Percentiles rank a stretch among this genome's conserved stretches.
These are phyloP conservation scores for Rhadinocentrus ornatus DNA, from an alignment of 2,797 vertebrate genomes.

Conservation along the genomic window DNA sequence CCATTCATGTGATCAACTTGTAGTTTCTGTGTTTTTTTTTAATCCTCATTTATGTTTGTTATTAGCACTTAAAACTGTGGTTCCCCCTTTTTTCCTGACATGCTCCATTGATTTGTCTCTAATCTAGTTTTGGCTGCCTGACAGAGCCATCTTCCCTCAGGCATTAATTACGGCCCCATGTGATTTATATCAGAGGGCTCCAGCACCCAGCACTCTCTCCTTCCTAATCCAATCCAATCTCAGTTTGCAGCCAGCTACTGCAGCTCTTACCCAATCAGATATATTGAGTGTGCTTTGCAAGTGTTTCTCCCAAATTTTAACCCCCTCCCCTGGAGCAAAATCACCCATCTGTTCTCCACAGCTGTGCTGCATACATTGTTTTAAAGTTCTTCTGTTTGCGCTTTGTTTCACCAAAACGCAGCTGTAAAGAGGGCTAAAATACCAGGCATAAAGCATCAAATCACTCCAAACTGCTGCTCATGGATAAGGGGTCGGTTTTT, in stretches of 20 bases:
- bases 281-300: slow-evolving; percentile 82
- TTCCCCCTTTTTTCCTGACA: slow-evolving; percentile 57
- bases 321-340: slow-evolving; percentile 53
- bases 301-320: slow-evolving; percentile 55
- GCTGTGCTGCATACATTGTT: slow-evolving; percentile 39
- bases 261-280: slow-evolving; percentile 78
- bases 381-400: slow-evolving; percentile 6
- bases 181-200: slow-evolving; percentile 74
- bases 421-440: slow-evolving; percentile 23
- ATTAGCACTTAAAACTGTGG: background rate
- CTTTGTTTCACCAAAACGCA: slow-evolving; percentile 19
- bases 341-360: slow-evolving; percentile 54
- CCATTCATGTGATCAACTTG: background rate
- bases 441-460: slow-evolving; percentile 1
- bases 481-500: slow-evolving; percentile 23
- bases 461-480: slow-evolving; percentile 10
- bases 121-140: slow-evolving; percentile 76
- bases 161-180: slow-evolving; percentile 84
- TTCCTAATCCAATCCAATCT: slow-evolving; percentile 77
- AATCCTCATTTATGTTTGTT: background rate
- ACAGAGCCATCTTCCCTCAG: slow-evolving; percentile 73
- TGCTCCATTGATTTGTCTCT: slow-evolving; percentile 79
- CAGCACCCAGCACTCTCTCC: slow-evolving; percentile 59
- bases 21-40: background rate
- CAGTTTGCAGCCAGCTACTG: slow-evolving; percentile 60